A percentile compares a stretch with the other conserved stretches of the same genome.
phyloP scores from a whole-genome alignment of 2,888 invertebrate species.

The Ephialtes manifestator region DNA sequence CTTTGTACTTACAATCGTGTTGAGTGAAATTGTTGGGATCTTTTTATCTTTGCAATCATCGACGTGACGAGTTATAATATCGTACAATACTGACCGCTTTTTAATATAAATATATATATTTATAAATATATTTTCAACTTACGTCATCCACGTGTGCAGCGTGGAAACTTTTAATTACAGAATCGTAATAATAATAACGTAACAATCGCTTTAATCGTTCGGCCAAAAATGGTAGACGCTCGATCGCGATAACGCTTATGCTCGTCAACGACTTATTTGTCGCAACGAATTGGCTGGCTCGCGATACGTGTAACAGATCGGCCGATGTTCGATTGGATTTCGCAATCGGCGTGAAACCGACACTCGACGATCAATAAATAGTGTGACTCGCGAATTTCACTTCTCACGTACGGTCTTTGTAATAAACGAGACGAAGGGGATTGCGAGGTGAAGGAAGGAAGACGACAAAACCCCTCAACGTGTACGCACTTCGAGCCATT shows the following conservation, averaged over 20 bases:
- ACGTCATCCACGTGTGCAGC: not conserved
- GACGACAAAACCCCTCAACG: not conserved
- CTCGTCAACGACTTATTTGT: slow-evolving; percentile 10
- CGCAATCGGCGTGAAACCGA: slow-evolving; percentile 4
- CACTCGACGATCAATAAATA: slow-evolving; percentile 31
- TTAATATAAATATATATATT: not conserved
- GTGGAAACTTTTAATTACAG: not conserved
- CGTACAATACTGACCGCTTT: not conserved
- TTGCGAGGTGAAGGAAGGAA: not conserved
- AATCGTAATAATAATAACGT: not conserved
- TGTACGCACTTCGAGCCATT: not conserved
- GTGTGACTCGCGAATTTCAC: slow-evolving; percentile 5
- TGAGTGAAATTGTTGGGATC: not conserved
- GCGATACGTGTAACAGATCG: slow-evolving; percentile 5
- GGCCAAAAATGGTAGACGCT: slow-evolving; percentile 4
- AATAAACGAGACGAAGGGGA: not conserved
- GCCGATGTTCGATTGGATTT: slow-evolving; percentile 19
- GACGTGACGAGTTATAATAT: not conserved
- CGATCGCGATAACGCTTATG: slow-evolving; percentile 24
- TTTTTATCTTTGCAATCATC: not conserved
- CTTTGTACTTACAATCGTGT: not conserved
- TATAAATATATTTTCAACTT: not conserved
- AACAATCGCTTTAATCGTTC: not conserved
- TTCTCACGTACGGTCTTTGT: slow-evolving; percentile 14
- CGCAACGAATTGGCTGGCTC: slow-evolving; percentile 1